A percentile compares a stretch with the other conserved stretches of the same genome.
Conservation (phyloP, 2,888 invertebrate species). For the Sinodicranocentrus sp. region DNA sequence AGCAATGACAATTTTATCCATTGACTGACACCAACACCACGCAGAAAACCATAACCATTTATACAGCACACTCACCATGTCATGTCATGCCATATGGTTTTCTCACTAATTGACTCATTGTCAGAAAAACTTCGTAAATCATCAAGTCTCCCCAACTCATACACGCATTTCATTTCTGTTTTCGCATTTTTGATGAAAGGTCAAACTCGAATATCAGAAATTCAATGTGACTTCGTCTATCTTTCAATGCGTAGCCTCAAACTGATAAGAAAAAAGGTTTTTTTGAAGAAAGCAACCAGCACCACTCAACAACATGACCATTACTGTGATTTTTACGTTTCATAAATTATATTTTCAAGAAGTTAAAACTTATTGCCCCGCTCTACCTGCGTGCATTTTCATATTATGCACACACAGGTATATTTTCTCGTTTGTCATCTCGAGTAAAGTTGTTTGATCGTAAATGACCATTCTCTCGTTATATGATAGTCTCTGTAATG, state of each 20-base stretch:
- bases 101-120: conserved; percentile 67
- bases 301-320: conserved; percentile 44
- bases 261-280: conserved; percentile 19
- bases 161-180: conserved; percentile 14
- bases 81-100: conserved; percentile 57
- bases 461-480: conserved; percentile 27
- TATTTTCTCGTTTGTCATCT: conserved; percentile 32
- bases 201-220: conserved; percentile 37
- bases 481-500: too few species aligned
- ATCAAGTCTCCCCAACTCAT: conserved; percentile 17
- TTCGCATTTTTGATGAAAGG: conserved; percentile 50
- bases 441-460: background rate
- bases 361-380: conserved; percentile 46
- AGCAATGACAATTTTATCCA: conserved; percentile 53
- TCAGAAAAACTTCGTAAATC: conserved; percentile 52
- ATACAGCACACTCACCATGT: conserved; percentile 36
- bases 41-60: conserved; percentile 22
- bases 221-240: background rate
- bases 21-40: conserved; percentile 28
- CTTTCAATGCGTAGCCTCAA: background rate
- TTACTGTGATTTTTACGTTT: conserved; percentile 65
- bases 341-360: conserved; percentile 48
- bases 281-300: conserved; percentile 24
- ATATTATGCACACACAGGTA: too few species aligned
- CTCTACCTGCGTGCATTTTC: background rate